Evolutionary conservation across 2,888 invertebrate genomes (phyloP).

Genomic region (Sinopyrophorus schimmeli): DNA sequence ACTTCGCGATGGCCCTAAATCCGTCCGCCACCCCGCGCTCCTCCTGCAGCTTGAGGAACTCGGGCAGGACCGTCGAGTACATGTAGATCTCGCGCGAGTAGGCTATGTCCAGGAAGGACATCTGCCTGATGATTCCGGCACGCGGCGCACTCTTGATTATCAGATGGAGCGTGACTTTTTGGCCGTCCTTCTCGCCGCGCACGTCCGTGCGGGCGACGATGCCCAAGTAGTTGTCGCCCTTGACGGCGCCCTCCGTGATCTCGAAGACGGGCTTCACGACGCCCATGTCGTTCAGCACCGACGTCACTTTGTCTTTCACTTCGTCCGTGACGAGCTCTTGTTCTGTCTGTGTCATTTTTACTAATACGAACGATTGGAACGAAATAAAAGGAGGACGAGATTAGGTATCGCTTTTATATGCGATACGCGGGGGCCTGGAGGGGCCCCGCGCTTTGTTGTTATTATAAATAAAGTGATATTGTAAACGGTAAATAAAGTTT

Average conservation of each 20-base stretch:
- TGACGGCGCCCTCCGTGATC: constrained; percentile 34
- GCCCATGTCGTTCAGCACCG: too few relatives aligned
- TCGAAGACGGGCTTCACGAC: too few relatives aligned
- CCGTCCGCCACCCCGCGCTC: constrained; percentile 13
- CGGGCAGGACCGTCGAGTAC: constrained; percentile 24
- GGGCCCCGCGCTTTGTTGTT: too few relatives aligned
- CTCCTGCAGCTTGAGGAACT: constrained; percentile 23
- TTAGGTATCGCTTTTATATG: too few relatives aligned
- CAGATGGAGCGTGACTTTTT: constrained; percentile 29
- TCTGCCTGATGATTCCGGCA: constrained; percentile 34
- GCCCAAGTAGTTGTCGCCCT: constrained; percentile 44
- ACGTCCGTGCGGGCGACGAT: constrained; percentile 35
- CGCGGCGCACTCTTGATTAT: constrained; percentile 44
- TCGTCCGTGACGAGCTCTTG: too few relatives aligned
- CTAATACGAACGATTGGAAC: too few relatives aligned
- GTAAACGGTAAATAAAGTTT: too few relatives aligned
- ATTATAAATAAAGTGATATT: too few relatives aligned
- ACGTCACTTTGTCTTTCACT: too few relatives aligned
- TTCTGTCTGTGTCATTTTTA: too few relatives aligned
- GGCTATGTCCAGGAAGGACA: constrained; percentile 33
- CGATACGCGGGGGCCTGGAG: too few relatives aligned
- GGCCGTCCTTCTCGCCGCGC: constrained; percentile 23
- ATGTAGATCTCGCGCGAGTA: constrained; percentile 41
- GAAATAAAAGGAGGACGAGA: too few relatives aligned
- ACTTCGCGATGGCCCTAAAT: constrained; percentile 32